Conservation (phyloP, 2,888 invertebrate species). For the Rhodophaea formosa region DNA sequence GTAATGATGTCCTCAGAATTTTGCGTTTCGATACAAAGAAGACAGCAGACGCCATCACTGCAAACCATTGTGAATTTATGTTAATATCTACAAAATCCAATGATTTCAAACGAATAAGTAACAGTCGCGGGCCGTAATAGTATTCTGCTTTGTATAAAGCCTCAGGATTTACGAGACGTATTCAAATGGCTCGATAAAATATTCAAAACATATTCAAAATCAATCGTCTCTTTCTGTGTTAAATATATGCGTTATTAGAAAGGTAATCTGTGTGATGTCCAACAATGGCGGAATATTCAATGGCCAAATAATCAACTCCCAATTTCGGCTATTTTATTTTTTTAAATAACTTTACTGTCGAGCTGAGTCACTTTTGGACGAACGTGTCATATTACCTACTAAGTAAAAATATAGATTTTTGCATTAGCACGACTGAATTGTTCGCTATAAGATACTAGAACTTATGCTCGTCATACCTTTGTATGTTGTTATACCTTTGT, state of each 20-base stretch:
- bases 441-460: too few species aligned
- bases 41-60: background rate
- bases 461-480: too few species aligned
- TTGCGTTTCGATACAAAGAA: background rate
- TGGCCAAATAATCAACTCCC: background rate
- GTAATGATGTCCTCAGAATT: too few species aligned
- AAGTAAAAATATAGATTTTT: too few species aligned
- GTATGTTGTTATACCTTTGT: too few species aligned
- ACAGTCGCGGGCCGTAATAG: background rate
- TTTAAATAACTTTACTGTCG: too few species aligned
- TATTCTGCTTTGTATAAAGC: slow-evolving; percentile 11
- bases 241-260: slow-evolving; percentile 13
- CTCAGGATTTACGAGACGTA: slow-evolving; percentile 6
- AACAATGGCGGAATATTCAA: background rate
- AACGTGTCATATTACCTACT: too few species aligned
- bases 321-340: background rate
- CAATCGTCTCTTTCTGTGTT: slow-evolving; percentile 13
- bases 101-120: slow-evolving; percentile 1
- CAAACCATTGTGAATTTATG: background rate
- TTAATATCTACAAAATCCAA: background rate
- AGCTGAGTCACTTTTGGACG: too few species aligned
- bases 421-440: too few species aligned
- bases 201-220: slow-evolving; percentile 14
- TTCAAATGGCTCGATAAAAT: slow-evolving; percentile 12
- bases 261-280: slow-evolving; percentile 1